Evolutionary conservation across 1,140 invertebrate species (phyloP), one percentile per base, ranked within the genome.

Genomic region (Ceratina japonica): DNA sequence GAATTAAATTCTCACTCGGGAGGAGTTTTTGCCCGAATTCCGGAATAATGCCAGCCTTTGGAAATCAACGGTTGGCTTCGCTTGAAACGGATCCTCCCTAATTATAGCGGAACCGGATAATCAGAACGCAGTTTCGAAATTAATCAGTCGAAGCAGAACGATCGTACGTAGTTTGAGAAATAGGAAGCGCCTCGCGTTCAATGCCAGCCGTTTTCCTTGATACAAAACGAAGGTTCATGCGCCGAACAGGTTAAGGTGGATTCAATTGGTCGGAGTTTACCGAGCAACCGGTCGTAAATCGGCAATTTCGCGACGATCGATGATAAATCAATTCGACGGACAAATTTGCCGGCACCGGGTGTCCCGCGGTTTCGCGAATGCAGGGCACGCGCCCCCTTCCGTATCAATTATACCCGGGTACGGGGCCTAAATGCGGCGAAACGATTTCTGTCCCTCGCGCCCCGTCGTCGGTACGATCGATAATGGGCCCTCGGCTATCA

Each of bases 21-120:
- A 20, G 54, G 69, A 70, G 69, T 79, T 82, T 62, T 82, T 84
- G 75, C 65, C 58, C 61, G 80, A 73, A 86, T 86, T 85, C 75
- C 44, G 37, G n/a, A 85, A 58, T 86, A 86, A 85, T 86, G 49
- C 66, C 62, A 59, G 69, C 56, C 75, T 64, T 63, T 66, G 79
- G 61, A 85, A 86, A 86, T 86, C 83, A 86, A 64, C 75, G 83
- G 79, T 82, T 85, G 64, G 63, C 56, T 72, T 62, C 37, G 22
- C n/a, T 68, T 83, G 64, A 61, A 84, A 75, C n/a, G 62, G 49
- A 64, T 58, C 75, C 69, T 70, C 69, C 59, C 52, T 82, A 73
- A 84, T 79, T 61, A 49, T 31, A 73, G 59, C 66, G 66, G 59
- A 71, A 37, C 58, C 61, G 37, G 37, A 44, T 59, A 59, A 83